These are phyloP conservation scores for Lampris incognitus DNA, from an alignment of 2,113 vertebrate species.

Conservation along the genomic window DNA sequence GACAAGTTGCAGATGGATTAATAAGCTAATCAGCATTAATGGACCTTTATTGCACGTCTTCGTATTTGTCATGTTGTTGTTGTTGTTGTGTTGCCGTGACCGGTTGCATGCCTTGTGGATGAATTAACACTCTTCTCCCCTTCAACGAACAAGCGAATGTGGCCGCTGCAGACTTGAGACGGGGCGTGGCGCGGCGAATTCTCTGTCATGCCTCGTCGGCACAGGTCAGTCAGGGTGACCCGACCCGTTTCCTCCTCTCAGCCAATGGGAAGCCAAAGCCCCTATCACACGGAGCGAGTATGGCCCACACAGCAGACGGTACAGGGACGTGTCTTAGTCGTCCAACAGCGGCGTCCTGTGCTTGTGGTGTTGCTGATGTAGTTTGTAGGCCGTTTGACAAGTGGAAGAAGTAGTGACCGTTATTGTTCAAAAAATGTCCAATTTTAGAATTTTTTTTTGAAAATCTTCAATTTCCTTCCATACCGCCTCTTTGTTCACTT, in stretches of 20 bases:
- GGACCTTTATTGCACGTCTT: too few species aligned
- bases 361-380: neutral
- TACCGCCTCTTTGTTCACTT: too few species aligned
- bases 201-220: slow-evolving; percentile 53
- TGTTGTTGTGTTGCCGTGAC: neutral
- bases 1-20: too few species aligned
- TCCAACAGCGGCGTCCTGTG: neutral
- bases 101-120: slow-evolving; percentile 9
- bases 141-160: slow-evolving; percentile 39
- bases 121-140: neutral
- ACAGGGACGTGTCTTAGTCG: slow-evolving; percentile 28
- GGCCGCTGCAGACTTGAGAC: neutral
- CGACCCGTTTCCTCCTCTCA: slow-evolving; percentile 17
- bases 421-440: too few species aligned
- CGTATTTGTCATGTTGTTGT: neutral
- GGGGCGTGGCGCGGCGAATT: neutral
- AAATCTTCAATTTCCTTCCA: too few species aligned
- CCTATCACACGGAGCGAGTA: slow-evolving; percentile 50
- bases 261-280: slow-evolving; percentile 63
- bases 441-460: too few species aligned
- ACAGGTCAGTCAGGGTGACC: slow-evolving; percentile 15
- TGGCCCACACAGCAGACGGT: slow-evolving; percentile 30
- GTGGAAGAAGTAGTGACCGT: too few species aligned
- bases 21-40: too few species aligned
- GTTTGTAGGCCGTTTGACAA: too few species aligned